A percentile compares a stretch with the other conserved stretches of the same genome.
phyloP scores from a whole-genome alignment of 2,113 vertebrate genomes.

The Polypterus bichir region DNA sequence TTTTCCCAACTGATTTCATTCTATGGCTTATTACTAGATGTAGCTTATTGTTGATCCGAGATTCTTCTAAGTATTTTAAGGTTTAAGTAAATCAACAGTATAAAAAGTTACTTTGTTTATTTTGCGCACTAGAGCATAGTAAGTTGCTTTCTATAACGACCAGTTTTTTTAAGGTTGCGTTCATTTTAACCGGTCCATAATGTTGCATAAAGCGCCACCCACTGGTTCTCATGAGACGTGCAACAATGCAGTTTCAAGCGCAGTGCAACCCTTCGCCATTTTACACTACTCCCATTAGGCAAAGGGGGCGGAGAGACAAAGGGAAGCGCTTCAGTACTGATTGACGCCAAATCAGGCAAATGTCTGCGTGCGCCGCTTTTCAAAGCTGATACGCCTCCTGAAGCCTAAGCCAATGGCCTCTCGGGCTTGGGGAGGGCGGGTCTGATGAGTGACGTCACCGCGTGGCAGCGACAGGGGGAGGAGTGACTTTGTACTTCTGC shows the following conservation, averaged over 20 bases:
- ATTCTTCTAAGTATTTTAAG: too few relatives aligned
- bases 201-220: neutral
- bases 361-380: neutral
- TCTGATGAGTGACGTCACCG: constrained; percentile 35
- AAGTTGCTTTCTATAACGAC: too few relatives aligned
- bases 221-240: neutral
- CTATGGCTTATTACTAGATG: too few relatives aligned
- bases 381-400: neutral
- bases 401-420: neutral
- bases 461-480: constrained; percentile 31
- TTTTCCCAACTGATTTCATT: too few relatives aligned
- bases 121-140: too few relatives aligned
- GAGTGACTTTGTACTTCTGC: constrained; percentile 46
- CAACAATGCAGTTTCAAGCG: neutral
- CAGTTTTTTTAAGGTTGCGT: too few relatives aligned
- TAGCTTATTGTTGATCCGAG: too few relatives aligned
- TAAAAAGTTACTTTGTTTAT: too few relatives aligned
- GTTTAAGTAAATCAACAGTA: too few relatives aligned
- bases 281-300: neutral
- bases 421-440: constrained; percentile 20
- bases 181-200: neutral
- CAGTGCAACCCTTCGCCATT: constrained; percentile 1
- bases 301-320: neutral
- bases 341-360: neutral
- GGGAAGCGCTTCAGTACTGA: neutral